These are phyloP conservation scores for Ataeniobius toweri DNA, from an alignment of 2,797 vertebrate genomes.

Conservation along the genomic window DNA sequence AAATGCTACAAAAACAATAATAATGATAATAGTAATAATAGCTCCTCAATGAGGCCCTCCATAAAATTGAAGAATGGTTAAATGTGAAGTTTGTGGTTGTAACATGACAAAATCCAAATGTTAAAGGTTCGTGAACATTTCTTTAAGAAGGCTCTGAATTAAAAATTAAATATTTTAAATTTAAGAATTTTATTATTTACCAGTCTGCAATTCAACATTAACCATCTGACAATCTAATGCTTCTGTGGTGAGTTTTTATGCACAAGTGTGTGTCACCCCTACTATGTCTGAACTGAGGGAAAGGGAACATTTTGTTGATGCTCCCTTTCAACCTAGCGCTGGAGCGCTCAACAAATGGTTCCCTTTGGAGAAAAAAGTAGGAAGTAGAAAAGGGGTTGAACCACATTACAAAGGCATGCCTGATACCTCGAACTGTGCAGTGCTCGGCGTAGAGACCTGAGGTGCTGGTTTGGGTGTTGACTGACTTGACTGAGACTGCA, in stretches of 20 bases:
- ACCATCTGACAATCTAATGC: slow-evolving; percentile 11
- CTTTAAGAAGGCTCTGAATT: neutral
- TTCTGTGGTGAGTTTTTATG: slow-evolving; percentile 15
- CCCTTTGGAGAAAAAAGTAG: slow-evolving; percentile 3
- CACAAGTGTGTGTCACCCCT: slow-evolving; percentile 40
- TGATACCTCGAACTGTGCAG: slow-evolving; percentile 79
- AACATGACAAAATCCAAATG: neutral
- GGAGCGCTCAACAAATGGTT: neutral
- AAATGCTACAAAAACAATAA: too few species aligned
- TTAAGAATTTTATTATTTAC: neutral
- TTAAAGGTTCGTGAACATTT: neutral
- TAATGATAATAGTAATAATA: too few species aligned
- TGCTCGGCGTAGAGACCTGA: slow-evolving; percentile 71
- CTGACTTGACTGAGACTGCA: slow-evolving; percentile 76
- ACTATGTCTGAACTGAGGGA: slow-evolving; percentile 50
- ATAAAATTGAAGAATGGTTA: too few species aligned
- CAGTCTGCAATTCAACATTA: neutral
- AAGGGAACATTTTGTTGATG: slow-evolving; percentile 34
- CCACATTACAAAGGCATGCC: slow-evolving; percentile 18
- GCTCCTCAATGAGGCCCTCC: too few species aligned
- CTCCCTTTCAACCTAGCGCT: neutral
- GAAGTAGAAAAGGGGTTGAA: slow-evolving; percentile 2
- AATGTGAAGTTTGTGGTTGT: neutral
- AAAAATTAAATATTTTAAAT: neutral
- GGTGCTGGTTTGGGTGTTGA: slow-evolving; percentile 69